A percentile compares a stretch with the other conserved stretches of the same genome.
These are phyloP conservation scores for Antechinus flavipes DNA, from an alignment of 2,113 vertebrate species.

Conservation along the genomic window DNA sequence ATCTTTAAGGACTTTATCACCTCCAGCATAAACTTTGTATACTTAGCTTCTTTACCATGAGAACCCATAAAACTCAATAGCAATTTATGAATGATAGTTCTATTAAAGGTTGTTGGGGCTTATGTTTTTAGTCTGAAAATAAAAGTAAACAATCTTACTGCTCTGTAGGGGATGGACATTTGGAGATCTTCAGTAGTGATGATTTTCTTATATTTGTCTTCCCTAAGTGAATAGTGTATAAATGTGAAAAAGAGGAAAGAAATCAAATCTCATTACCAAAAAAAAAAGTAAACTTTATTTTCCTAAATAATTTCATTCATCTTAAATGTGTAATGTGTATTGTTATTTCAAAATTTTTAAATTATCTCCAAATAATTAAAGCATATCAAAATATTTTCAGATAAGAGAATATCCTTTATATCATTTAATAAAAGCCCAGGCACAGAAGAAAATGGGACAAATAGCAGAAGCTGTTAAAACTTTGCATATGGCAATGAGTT, in stretches of 20 bases:
- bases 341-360: neutral
- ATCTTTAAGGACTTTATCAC: neutral
- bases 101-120: neutral
- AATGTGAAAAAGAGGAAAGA: constrained; percentile 19
- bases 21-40: neutral
- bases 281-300: neutral
- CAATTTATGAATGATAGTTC: neutral
- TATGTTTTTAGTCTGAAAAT: neutral
- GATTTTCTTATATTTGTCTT: constrained; percentile 4
- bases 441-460: constrained; percentile 93
- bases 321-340: neutral
- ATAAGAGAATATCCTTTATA: constrained; percentile 94
- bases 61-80: neutral
- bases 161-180: neutral
- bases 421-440: constrained; percentile 96
- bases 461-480: constrained; percentile 94
- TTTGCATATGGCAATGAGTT: constrained; percentile 94
- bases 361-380: constrained; percentile 1
- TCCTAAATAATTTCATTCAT: neutral
- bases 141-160: neutral
- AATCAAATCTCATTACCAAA: neutral
- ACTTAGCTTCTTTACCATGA: neutral
- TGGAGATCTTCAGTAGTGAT: neutral
- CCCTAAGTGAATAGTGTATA: neutral
- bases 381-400: constrained; percentile 80